phyloP scores from a whole-genome alignment of 1,140 invertebrate genomes.

The Ericerus pela region DNA sequence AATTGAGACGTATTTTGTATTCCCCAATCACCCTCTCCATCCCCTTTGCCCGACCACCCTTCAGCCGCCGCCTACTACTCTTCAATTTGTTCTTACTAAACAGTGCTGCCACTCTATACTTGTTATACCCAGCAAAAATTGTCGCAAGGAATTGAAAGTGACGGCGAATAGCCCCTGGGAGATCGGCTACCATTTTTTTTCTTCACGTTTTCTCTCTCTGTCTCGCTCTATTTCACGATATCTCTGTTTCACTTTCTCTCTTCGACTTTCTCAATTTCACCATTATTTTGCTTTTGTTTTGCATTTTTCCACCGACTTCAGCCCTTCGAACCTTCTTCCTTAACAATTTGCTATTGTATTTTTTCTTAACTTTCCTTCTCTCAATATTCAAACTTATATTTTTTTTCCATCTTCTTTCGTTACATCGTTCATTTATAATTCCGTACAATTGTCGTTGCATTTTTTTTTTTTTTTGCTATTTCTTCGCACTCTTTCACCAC shows the following conservation, averaged over 20 bases:
- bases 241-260: background rate
- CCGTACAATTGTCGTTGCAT: conserved; percentile 5
- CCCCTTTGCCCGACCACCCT: no score
- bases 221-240: background rate
- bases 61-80: no score
- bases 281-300: no score
- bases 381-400: no score
- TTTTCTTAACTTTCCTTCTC: no score
- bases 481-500: background rate
- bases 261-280: no score
- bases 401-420: background rate
- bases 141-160: conserved; percentile 7
- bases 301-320: no score
- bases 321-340: no score
- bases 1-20: conserved; percentile 11
- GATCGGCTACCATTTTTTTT: conserved; percentile 6
- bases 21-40: conserved; percentile 8
- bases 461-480: background rate
- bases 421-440: conserved; percentile 7
- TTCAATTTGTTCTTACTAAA: conserved; percentile 12
- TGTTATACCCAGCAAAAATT: background rate
- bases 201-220: background rate
- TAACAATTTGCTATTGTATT: no score
- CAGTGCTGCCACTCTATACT: background rate
- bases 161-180: conserved; percentile 11